phyloP scores from a whole-genome alignment of 2,113 vertebrate species.

The Sorex araneus region DNA sequence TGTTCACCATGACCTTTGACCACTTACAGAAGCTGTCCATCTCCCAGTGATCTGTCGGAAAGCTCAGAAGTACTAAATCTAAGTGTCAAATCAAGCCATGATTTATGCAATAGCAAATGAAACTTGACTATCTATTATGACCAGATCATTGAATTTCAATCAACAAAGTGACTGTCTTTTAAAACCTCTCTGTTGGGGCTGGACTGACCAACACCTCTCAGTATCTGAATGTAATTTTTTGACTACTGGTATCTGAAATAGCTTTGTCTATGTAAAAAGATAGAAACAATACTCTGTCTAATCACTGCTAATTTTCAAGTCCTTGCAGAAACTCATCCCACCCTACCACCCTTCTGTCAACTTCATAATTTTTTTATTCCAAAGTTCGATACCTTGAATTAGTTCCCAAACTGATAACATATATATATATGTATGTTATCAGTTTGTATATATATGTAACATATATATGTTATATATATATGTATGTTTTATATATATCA shows the following conservation, averaged over 20 bases:
- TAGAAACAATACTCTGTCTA: background rate
- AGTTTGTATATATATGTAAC: too few relatives aligned
- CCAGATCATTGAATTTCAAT: background rate
- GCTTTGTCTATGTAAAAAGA: background rate
- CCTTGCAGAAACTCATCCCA: background rate
- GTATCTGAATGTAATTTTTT: constrained; percentile 3
- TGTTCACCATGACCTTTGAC: background rate
- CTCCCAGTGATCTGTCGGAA: background rate
- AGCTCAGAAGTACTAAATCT: background rate
- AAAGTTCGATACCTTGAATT: constrained; percentile 39
- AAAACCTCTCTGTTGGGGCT: constrained; percentile 37
- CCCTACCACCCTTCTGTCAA: background rate
- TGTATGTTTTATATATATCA: too few relatives aligned
- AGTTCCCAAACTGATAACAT: constrained; percentile 39
- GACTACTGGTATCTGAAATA: constrained; percentile 39
- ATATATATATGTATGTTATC: too few relatives aligned
- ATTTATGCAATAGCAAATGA: background rate
- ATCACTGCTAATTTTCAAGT: background rate
- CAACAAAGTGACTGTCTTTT: background rate
- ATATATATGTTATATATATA: too few relatives aligned
- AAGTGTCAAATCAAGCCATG: background rate
- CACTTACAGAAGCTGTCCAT: background rate
- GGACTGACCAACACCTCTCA: too few relatives aligned
- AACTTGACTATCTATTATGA: background rate
- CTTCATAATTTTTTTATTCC: constrained; percentile 30